Evolutionary conservation across 2,888 invertebrate species (phyloP), one percentile per base, ranked within the genome.

Genomic region (Epistrophella euchroma): DNA sequence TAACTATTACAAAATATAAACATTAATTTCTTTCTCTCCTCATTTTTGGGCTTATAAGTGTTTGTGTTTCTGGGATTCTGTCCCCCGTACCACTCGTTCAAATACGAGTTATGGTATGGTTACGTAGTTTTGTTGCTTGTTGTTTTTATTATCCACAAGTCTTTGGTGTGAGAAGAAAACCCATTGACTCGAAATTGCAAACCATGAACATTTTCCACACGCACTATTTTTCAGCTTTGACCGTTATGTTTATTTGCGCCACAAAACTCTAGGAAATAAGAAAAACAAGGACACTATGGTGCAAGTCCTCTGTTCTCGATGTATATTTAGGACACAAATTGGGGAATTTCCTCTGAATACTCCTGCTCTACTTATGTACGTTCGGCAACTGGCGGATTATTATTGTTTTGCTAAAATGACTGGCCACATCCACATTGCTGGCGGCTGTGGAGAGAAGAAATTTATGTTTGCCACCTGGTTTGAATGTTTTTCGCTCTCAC

Each of bases 391-490:
- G 19, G 64, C 22, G 68, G 50, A 62, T 62, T 68, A 62, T 80
- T 74, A 73, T 80, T 81, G 70, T 81, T 75, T 70, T 81, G 56
- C 45, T 56, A 68, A 75, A 75, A 56, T 56, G 22, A 56, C 75
- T 71, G 70, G 52, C 45, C 60, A 75, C 62, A 70, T 75, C 45
- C 60, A 75, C 62, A 70, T 75, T 52, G 68, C 75, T 62, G 11
- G 68, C 28, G 60, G 62, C 13, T 66, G 50, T 25, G 9, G 50
- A 37, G 13, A 11, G 15, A 71, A 45, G 47, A 73, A 80, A 84
- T 84, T 84, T 75, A 84, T 84, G 79, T 66, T 71, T 71, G 43
- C 71, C 84, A 84, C 75, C 79, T 84, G 84, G 74, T 84, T 74
- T 75, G 22, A 68, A 80, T 84, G 79, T 75, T 75, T 52, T 66